phyloP scores from a whole-genome alignment of 1,140 invertebrate species.

The Zaprionus tsacasi region DNA sequence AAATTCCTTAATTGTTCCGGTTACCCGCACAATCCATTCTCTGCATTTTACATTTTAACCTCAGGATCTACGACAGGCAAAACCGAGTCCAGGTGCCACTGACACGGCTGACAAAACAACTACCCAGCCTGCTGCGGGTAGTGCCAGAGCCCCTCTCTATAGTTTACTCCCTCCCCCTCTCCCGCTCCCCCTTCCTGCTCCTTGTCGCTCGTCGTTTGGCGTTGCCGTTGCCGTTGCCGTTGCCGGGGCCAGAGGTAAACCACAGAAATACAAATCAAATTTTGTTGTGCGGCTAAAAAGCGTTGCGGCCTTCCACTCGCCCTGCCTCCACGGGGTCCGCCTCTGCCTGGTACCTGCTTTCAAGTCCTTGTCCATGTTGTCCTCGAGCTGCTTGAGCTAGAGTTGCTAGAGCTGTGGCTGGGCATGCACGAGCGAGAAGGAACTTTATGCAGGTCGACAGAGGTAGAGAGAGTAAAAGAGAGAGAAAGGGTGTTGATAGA shows the following conservation, averaged over 20 bases:
- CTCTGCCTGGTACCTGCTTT: background rate
- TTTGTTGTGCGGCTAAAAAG: slow-evolving; percentile 80
- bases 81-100: slow-evolving; percentile 75
- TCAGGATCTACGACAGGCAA: slow-evolving; percentile 73
- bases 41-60: slow-evolving; percentile 82
- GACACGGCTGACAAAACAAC: slow-evolving; percentile 59
- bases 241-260: slow-evolving; percentile 74
- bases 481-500: no score
- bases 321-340: background rate
- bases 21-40: slow-evolving; percentile 83
- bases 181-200: background rate
- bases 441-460: background rate
- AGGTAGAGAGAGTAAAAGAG: no score
- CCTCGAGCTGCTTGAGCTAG: slow-evolving; percentile 4
- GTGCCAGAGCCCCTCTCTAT: background rate
- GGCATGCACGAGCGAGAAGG: background rate
- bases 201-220: slow-evolving; percentile 18
- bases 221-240: slow-evolving; percentile 10
- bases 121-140: background rate
- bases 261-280: slow-evolving; percentile 83
- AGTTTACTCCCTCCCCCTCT: background rate
- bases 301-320: slow-evolving; percentile 46
- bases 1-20: slow-evolving; percentile 83
- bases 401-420: slow-evolving; percentile 20
- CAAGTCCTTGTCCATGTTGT: slow-evolving; percentile 24